Evolutionary conservation across 1,140 invertebrate genomes (phyloP).

Genomic region (Acyrthosiphon pisum): DNA sequence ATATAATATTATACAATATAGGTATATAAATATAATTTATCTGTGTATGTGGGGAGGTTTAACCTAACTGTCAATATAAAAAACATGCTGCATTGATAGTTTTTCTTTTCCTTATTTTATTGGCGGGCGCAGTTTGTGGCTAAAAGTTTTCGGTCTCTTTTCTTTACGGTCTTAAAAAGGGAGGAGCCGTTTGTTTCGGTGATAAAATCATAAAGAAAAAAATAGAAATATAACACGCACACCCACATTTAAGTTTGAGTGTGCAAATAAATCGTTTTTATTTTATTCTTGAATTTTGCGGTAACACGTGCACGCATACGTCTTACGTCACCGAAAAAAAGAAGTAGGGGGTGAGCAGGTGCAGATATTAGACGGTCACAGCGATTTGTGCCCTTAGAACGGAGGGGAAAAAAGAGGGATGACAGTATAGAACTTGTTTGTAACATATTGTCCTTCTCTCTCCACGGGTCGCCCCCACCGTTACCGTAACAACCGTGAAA

Average conservation of each 20-base stretch:
- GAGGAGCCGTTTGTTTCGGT: constrained; percentile 32
- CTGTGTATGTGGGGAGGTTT: background rate
- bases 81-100: constrained; percentile 19
- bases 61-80: constrained; percentile 9
- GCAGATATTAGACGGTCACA: constrained; percentile 57
- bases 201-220: constrained; percentile 46
- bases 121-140: constrained; percentile 49
- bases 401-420: background rate
- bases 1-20: too few relatives aligned
- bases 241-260: background rate
- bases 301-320: constrained; percentile 51
- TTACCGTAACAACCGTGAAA: constrained; percentile 56
- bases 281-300: constrained; percentile 56
- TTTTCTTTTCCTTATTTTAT: constrained; percentile 43
- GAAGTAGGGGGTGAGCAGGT: constrained; percentile 41
- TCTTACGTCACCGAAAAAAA: constrained; percentile 55
- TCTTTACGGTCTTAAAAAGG: constrained; percentile 2
- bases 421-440: constrained; percentile 50
- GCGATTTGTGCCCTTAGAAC: constrained; percentile 47
- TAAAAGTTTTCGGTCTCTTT: constrained; percentile 43
- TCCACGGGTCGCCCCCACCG: background rate
- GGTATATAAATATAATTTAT: background rate
- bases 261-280: constrained; percentile 56
- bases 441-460: constrained; percentile 53
- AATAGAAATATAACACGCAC: constrained; percentile 12